Evolutionary conservation across 2,888 invertebrate genomes (phyloP).

Genomic region (Eupithecia insigniata): DNA sequence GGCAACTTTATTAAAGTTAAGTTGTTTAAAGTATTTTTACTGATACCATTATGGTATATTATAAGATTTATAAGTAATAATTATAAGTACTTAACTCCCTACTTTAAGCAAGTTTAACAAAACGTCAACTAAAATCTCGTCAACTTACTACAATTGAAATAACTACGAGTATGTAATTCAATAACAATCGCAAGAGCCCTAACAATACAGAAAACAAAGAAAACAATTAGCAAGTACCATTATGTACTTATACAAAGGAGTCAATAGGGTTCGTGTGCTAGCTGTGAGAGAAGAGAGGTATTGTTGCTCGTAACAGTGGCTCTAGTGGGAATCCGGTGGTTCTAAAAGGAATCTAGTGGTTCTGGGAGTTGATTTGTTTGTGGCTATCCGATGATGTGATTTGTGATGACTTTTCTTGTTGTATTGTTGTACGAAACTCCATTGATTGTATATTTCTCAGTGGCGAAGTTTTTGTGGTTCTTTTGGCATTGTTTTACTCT

Average conservation of each 20-base stretch:
- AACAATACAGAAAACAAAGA: constrained; percentile 1
- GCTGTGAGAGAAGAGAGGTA: neutral
- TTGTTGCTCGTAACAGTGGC: constrained; percentile 3
- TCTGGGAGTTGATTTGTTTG: constrained; percentile 8
- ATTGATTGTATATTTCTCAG: neutral
- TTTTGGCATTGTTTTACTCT: neutral
- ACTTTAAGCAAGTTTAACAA: neutral
- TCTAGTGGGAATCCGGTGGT: constrained; percentile 3
- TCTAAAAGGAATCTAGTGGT: constrained; percentile 5
- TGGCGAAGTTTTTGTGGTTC: neutral
- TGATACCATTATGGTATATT: neutral
- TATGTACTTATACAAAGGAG: neutral
- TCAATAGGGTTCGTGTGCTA: neutral
- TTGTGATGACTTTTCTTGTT: constrained; percentile 19
- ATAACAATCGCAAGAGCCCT: neutral
- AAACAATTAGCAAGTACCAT: constrained; percentile 6
- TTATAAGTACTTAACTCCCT: too few species aligned
- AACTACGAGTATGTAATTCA: neutral
- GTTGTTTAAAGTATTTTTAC: neutral
- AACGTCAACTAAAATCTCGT: neutral
- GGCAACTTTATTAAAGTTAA: neutral
- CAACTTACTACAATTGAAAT: constrained; percentile 4
- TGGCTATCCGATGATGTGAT: constrained; percentile 22
- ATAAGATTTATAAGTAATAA: neutral
- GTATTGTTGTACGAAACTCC: neutral